Evolutionary conservation across 1,140 invertebrate genomes (phyloP).

Genomic region (Wasmannia auropunctata): DNA sequence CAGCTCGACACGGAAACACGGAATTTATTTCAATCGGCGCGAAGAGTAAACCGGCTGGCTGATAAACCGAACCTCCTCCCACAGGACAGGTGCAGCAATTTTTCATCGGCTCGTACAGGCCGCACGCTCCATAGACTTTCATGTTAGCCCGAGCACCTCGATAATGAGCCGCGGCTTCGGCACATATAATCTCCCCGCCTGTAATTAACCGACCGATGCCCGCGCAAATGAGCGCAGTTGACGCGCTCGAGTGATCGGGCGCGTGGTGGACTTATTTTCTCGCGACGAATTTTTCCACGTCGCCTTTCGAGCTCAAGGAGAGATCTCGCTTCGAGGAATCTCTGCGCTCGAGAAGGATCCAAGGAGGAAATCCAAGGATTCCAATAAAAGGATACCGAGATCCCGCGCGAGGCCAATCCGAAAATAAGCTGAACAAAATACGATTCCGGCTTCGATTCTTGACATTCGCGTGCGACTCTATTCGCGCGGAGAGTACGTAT

Average conservation of each 20-base stretch:
- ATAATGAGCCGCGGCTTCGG: slow-evolving; percentile 32
- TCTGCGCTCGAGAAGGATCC: neutral
- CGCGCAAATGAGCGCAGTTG: slow-evolving; percentile 7
- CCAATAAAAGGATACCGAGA: neutral
- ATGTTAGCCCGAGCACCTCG: slow-evolving; percentile 37
- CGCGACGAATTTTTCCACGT: neutral
- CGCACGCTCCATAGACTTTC: slow-evolving; percentile 25
- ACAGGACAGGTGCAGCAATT: slow-evolving; percentile 25
- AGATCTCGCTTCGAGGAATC: too few species aligned
- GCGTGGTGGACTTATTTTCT: neutral
- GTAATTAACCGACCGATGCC: slow-evolving; percentile 48
- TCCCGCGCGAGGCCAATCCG: neutral
- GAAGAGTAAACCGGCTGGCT: neutral
- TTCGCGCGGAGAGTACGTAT: neutral
- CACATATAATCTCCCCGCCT: slow-evolving; percentile 16
- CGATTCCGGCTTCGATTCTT: neutral
- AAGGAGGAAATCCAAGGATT: neutral
- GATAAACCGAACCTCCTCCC: neutral
- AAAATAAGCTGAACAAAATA: neutral
- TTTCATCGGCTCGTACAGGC: slow-evolving; percentile 6
- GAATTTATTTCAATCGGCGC: neutral
- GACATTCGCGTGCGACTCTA: neutral
- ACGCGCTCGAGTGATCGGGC: slow-evolving; percentile 36
- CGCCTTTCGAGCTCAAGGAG: slow-evolving; percentile 1
- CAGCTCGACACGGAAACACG: neutral